A percentile compares a stretch with the other conserved stretches of the same genome.
phyloP scores from a whole-genome alignment of 1,140 invertebrate genomes.

The Drosophila azteca region DNA sequence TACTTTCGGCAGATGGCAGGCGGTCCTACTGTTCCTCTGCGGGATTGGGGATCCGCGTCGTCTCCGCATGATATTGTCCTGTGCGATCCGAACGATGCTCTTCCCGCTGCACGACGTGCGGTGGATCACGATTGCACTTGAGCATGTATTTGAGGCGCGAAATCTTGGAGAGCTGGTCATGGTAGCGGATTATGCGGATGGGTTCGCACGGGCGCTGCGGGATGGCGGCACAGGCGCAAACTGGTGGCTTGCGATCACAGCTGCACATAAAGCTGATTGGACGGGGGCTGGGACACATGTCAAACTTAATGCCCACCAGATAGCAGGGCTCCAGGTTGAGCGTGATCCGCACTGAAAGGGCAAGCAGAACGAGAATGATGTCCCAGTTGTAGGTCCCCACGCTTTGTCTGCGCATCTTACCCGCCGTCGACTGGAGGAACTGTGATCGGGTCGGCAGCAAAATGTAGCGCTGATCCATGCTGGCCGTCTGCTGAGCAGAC shows the following conservation, averaged over 20 bases:
- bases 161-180: constrained; percentile 52
- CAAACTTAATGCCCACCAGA: constrained; percentile 58
- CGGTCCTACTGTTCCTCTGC: constrained; percentile 13
- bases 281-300: constrained; percentile 34
- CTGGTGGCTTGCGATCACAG: constrained; percentile 5
- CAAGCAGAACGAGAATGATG: not conserved
- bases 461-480: constrained; percentile 37
- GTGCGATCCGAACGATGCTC: constrained; percentile 40
- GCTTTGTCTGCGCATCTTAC: constrained; percentile 35
- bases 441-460: constrained; percentile 55
- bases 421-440: constrained; percentile 46
- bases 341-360: constrained; percentile 51
- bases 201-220: not conserved
- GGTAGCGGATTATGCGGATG: constrained; percentile 56
- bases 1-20: constrained; percentile 12
- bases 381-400: not conserved
- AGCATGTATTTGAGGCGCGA: constrained; percentile 55
- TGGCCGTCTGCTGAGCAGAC: constrained; percentile 16
- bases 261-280: constrained; percentile 59
- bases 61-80: constrained; percentile 52
- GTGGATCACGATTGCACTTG: constrained; percentile 38
- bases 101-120: constrained; percentile 1
- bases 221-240: constrained; percentile 43
- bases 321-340: constrained; percentile 69
- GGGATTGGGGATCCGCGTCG: constrained; percentile 17